Evolutionary conservation across 2,888 invertebrate species (phyloP), one percentile per base, ranked within the genome.

Genomic region (Oeneis ivallda): DNA sequence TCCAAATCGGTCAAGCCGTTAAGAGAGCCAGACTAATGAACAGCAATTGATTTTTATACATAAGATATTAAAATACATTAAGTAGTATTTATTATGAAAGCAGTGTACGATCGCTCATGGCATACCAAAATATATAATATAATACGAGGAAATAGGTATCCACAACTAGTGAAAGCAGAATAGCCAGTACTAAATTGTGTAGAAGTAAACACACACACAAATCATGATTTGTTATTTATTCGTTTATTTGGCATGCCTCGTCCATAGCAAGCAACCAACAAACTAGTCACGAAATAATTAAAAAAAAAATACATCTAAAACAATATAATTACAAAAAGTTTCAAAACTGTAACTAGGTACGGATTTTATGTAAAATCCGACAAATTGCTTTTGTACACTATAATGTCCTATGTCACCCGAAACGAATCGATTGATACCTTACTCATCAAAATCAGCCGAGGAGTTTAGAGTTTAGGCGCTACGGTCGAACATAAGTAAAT

Each of bases 111-210:
- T n/a, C 8, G 37, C 7, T 37, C 37, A 37, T 37, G 47, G 17
- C 43, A 59, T 37, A 59, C 34, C 49, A 59, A 52, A 52, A 41
- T 52, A 41, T 26, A 37, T 37, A 5, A 34, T 5, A 6, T 50
- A 4, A 39, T 45, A 60, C 47, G 43, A 67, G 61, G 64, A 64
- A 64, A 67, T 62, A 50, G 19, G 49, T 26, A 26, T 26, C 26
- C 6, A 60, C 43, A 64, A 64, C 52, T 47, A 61, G 67, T 64
- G 67, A 67, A 67, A 67, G 67, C 61, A 47, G 57, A 61, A 62
- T 62, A 4, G 37, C 64, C 15, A 59, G 45, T 45, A 5, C 56
- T 39, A 39, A 47, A 37, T 53, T 53, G 59, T 59, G 64, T n/a
- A n/a, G 59, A 59, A 59, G 39, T 49, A 63, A 17, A 26, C 5